Conservation (phyloP, 1,140 invertebrate genomes). For the Apis laboriosa region DNA sequence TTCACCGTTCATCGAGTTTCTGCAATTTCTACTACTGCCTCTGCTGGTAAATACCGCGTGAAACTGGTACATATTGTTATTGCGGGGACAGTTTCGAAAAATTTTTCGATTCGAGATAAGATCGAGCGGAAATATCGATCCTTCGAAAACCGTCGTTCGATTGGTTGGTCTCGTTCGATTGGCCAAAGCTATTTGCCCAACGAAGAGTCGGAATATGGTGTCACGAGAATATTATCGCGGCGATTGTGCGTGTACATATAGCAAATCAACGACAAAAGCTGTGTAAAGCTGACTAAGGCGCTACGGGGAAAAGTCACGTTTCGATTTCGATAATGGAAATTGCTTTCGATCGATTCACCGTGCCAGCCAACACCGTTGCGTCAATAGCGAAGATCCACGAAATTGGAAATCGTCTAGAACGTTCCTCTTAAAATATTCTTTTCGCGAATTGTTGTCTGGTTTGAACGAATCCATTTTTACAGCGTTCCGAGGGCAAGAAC, state of each 20-base stretch:
- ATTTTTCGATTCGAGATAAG: background rate
- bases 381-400: background rate
- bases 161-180: too few species aligned
- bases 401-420: background rate
- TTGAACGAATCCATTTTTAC: background rate
- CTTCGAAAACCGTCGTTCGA: too few species aligned
- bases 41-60: background rate
- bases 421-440: background rate
- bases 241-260: background rate
- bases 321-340: conserved; percentile 53
- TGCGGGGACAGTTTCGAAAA: too few species aligned
- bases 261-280: background rate
- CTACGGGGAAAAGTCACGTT: conserved; percentile 46
- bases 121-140: too few species aligned
- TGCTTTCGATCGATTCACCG: conserved; percentile 24
- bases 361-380: background rate
- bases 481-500: background rate
- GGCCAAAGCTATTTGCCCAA: too few species aligned
- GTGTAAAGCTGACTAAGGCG: background rate
- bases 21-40: background rate
- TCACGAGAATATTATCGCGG: background rate
- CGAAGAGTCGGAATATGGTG: background rate
- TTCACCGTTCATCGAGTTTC: background rate
- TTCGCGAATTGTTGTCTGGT: background rate
- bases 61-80: background rate